These are phyloP conservation scores for Nymphalis c-album DNA, from an alignment of 2,888 invertebrate species.

Conservation along the genomic window DNA sequence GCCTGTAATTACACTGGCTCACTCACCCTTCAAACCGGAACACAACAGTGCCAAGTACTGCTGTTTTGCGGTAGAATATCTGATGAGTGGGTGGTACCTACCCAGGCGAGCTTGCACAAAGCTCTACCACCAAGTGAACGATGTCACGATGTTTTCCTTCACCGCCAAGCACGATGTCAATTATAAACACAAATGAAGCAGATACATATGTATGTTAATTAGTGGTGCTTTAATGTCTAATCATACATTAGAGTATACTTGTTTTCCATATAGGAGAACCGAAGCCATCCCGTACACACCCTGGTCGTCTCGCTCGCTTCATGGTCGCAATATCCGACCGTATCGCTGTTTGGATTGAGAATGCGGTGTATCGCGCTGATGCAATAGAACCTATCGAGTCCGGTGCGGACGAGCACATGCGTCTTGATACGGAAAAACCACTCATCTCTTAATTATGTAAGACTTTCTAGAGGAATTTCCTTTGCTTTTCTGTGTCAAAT, in stretches of 20 bases:
- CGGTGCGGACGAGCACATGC: constrained; percentile 58
- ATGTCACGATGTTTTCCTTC: too few relatives aligned
- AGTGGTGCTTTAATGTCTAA: too few relatives aligned
- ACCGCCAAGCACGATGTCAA: too few relatives aligned
- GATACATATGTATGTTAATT: too few relatives aligned
- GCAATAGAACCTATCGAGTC: constrained; percentile 58
- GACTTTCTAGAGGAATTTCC: constrained; percentile 10
- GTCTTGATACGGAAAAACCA: constrained; percentile 65
- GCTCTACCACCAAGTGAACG: too few relatives aligned
- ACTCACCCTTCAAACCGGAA: too few relatives aligned
- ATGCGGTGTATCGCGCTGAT: constrained; percentile 73
- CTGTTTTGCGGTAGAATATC: too few relatives aligned
- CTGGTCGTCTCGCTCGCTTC: constrained; percentile 71
- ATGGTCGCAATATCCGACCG: constrained; percentile 79
- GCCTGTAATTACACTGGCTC: too few relatives aligned
- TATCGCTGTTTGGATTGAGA: constrained; percentile 78
- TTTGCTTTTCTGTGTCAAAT: not conserved
- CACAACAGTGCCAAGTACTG: too few relatives aligned
- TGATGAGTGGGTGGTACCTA: too few relatives aligned
- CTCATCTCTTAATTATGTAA: constrained; percentile 41
- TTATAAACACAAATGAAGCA: too few relatives aligned
- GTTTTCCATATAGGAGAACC: constrained; percentile 57
- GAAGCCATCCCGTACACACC: constrained; percentile 70
- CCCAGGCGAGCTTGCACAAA: too few relatives aligned
- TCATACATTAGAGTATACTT: not conserved